A percentile compares a stretch with the other conserved stretches of the same genome.
These are phyloP conservation scores for Falcaria lacertinaria DNA, from an alignment of 2,888 invertebrate species.

Conservation along the genomic window DNA sequence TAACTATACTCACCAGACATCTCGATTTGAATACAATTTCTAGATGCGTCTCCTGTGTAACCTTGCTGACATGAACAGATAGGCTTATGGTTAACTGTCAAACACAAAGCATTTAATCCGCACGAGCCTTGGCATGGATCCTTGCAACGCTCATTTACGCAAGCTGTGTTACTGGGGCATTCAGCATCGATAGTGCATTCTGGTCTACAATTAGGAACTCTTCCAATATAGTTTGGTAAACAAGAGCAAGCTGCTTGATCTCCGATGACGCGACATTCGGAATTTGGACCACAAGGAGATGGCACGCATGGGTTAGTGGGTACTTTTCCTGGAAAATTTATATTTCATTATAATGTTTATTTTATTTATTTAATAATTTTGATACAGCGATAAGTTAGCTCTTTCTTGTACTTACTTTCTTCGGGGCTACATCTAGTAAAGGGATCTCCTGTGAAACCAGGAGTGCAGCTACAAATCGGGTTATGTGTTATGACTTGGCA, in stretches of 20 bases:
- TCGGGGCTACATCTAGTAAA: conserved; percentile 83
- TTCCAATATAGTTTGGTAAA: conserved; percentile 87
- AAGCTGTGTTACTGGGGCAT: conserved; percentile 89
- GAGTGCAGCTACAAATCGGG: conserved; percentile 91
- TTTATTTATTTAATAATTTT: too few species aligned
- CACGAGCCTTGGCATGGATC: conserved; percentile 91
- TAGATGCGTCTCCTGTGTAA: conserved; percentile 88
- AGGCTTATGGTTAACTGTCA: conserved; percentile 90
- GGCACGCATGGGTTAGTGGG: conserved; percentile 86
- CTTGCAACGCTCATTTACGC: conserved; percentile 88
- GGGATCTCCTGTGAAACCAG: conserved; percentile 89
- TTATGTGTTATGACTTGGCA: conserved; percentile 93
- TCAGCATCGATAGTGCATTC: conserved; percentile 90
- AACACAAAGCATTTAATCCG: conserved; percentile 88
- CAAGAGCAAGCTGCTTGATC: conserved; percentile 93
- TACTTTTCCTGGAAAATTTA: conserved; percentile 28
- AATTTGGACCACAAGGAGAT: conserved; percentile 91
- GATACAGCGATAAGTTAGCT: too few species aligned
- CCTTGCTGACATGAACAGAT: conserved; percentile 91
- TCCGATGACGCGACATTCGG: conserved; percentile 88
- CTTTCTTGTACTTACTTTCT: conserved; percentile 71
- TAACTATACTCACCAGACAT: conserved; percentile 60
- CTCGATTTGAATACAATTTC: conserved; percentile 81
- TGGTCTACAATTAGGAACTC: conserved; percentile 92
- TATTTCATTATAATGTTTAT: neutral